Base-by-base conservation (phyloP, 2,113 vertebrate genomes). In the Calypte anna region DNA sequence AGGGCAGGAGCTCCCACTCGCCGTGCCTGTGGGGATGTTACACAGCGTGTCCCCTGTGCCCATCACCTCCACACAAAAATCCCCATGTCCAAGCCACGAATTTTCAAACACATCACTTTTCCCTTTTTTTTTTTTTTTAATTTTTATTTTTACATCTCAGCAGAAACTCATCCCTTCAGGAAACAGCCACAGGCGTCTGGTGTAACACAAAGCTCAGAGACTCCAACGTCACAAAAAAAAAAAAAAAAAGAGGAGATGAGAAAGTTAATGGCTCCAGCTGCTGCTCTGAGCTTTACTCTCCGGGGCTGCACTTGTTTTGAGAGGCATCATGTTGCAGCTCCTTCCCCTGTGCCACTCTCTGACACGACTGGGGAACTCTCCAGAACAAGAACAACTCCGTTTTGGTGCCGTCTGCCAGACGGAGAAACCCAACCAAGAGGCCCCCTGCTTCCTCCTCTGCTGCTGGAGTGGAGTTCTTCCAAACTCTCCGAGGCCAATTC, bases 291-390 rank as follows among this genome's bases (percentile, higher is more conserved):
- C 72, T 55, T 59, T 61, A 24, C 57, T 91, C 73, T 73, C 63
- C 40, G 46, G 0, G 5, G 55, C 89, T 77, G 67, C 81, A n/a
- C 38, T 78, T 15, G 4, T 50, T 74, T 87, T 61, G 67, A 96
- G 85, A 96, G 90, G 92, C 92, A 92, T 89, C 73, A 28, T 74
- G 43, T 93, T 96, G 82, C 90, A 91, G 82, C 62, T 97, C 69
- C 75, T 93, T 89, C 84, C 69, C 58, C 38, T 61, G 58, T 80
- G 88, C 55, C 38, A 23, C 80, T 85, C 50, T 88, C 38, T n/a
- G 17, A 27, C 23, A 14, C 22, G 46, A 19, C 5, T 64, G 67
- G 80, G 76, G 85, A 86, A 62, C 77, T 95, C 82, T 96, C 74
- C 79, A 88, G 91, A 95, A 86, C 54, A 18, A 93, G 82, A 95